A percentile compares a stretch with the other conserved stretches of the same genome.
phyloP scores from a whole-genome alignment of 2,113 vertebrate species.

The Mionectes macconnelli region DNA sequence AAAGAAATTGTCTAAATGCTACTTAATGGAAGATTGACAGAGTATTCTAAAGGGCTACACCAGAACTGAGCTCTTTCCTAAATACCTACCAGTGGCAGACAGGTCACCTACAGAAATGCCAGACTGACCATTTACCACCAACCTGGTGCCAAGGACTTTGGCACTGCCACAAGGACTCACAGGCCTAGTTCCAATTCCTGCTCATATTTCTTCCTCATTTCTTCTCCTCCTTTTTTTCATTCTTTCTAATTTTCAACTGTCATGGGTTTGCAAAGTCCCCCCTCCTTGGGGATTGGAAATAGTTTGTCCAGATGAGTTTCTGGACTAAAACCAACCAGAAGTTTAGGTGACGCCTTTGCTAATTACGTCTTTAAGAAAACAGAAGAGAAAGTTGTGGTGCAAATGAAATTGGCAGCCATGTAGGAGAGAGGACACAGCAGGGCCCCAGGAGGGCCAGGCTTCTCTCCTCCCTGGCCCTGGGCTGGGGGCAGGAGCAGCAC shows the following conservation, averaged over 20 bases:
- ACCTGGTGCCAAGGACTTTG: accelerated
- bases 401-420: too few species aligned
- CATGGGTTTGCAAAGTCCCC: too few species aligned
- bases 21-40: background rate
- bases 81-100: background rate
- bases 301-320: too few species aligned
- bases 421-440: too few species aligned
- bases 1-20: background rate
- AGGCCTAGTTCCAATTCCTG: background rate
- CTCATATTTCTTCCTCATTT: background rate
- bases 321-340: too few species aligned
- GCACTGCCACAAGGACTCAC: background rate
- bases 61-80: background rate
- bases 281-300: too few species aligned
- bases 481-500: too few species aligned
- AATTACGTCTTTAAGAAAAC: too few species aligned
- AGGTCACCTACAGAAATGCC: background rate
- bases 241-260: background rate
- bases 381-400: too few species aligned
- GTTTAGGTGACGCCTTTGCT: too few species aligned
- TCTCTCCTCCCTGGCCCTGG: too few species aligned
- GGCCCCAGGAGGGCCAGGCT: too few species aligned
- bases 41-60: background rate
- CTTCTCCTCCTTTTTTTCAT: background rate
- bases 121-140: accelerated